Evolutionary conservation across 2,113 vertebrate genomes (phyloP).

Genomic region (Triplophysa siluroides): DNA sequence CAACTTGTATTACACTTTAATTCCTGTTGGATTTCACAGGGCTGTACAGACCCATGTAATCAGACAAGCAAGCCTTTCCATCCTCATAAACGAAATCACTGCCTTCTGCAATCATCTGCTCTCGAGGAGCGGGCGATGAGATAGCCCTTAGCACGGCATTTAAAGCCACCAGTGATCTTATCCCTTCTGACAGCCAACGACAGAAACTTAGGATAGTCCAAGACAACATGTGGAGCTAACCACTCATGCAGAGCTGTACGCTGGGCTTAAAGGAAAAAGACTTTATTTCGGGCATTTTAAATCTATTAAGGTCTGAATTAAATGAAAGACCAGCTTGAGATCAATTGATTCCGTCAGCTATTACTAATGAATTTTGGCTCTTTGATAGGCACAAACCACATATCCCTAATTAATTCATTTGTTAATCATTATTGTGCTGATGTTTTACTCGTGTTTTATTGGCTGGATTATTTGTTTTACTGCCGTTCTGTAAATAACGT

Average conservation of each 20-base stretch:
- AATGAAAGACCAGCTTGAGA: background rate
- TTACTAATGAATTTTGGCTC: slow-evolving; percentile 25
- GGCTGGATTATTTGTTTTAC: background rate
- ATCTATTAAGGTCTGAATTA: background rate
- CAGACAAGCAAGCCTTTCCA: slow-evolving; percentile 43
- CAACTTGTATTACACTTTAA: slow-evolving; percentile 33
- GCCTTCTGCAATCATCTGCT: slow-evolving; percentile 38
- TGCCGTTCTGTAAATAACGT: slow-evolving; percentile 44
- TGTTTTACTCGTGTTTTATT: slow-evolving; percentile 4
- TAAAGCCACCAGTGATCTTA: slow-evolving; percentile 47
- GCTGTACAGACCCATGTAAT: slow-evolving; percentile 31
- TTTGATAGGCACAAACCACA: slow-evolving; percentile 18
- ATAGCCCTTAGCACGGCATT: slow-evolving; percentile 42
- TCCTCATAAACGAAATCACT: slow-evolving; percentile 33
- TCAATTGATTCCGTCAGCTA: slow-evolving; percentile 7
- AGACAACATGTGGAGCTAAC: slow-evolving; percentile 40
- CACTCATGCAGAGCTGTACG: slow-evolving; percentile 53
- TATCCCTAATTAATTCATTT: slow-evolving; percentile 31
- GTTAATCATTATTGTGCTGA: slow-evolving; percentile 32
- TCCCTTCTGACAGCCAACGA: slow-evolving; percentile 61
- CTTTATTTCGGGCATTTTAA: slow-evolving; percentile 7
- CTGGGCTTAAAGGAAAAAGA: slow-evolving; percentile 12
- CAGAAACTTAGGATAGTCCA: slow-evolving; percentile 18
- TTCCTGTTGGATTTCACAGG: slow-evolving; percentile 26
- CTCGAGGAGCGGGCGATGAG: slow-evolving; percentile 41